Base-by-base conservation (phyloP, 2,797 vertebrate species). In the Schizothorax lantsangensis region DNA sequence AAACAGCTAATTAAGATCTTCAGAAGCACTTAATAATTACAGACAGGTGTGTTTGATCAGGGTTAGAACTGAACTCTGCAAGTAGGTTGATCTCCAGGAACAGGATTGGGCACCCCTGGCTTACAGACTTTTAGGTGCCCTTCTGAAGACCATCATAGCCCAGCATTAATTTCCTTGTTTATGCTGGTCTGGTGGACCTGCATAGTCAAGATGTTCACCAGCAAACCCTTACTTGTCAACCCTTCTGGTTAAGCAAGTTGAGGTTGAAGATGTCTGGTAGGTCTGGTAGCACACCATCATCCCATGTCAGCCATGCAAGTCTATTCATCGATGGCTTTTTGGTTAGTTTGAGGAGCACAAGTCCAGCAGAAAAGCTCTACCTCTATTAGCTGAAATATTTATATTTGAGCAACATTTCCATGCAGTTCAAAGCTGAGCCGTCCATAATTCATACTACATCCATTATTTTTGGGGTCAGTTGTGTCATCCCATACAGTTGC, bases 361-460 rank as follows among this genome's bases (percentile, higher is more conserved):
- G 49, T 71, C 78, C 85, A 88, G 71, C 49, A 91, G 72, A 88
- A 86, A 66, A 82, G 33, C 9, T 52, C 7, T 21, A 21, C 6
- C 26, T 74, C 73, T 86, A 45, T 90, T 88, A 89, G 33, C 79
- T 95, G 43, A 94, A 95, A 93, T 94, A 94, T 94, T 93, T 91
- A 94, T 93, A 91, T 75, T n/a, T 81, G 38, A 83, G 79, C 86
- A 91, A 90, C 88, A 93, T 90, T 91, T 88, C 83, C 82, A 88
- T 73, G 71, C 66, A 79, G 77, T 82, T 88, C 79, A 88, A 92
- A 91, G 88, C 91, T 81, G 80, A 88, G 69, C 59, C 73, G 73
- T 94, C 64, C 89, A 93, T 94, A 94, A 94, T 94, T 95, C 78
- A 94, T 93, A 86, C 9, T 84, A 43, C 85, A 85, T 86, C 88